A percentile compares a stretch with the other conserved stretches of the same genome.
Evolutionary conservation across 2,113 vertebrate genomes (phyloP).

Genomic region (Urocolius indicus): DNA sequence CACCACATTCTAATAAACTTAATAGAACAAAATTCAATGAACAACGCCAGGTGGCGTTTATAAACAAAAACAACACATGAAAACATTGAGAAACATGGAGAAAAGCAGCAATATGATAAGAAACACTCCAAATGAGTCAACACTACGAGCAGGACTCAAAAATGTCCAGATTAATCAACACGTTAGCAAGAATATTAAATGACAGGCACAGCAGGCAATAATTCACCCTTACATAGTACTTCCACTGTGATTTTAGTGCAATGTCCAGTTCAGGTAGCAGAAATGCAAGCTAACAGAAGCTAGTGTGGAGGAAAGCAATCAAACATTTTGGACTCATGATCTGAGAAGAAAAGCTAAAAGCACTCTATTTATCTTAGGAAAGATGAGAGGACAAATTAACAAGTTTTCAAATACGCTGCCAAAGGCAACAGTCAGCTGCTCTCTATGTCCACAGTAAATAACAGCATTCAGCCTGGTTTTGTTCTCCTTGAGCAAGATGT

Average conservation of each 20-base stretch:
- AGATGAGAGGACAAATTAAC: neutral
- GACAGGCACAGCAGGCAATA: neutral
- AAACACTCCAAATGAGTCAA: slow-evolving; percentile 8
- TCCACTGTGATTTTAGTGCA: neutral
- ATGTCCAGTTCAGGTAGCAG: neutral
- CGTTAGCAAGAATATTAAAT: neutral
- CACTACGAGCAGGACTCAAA: neutral
- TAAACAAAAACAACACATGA: neutral
- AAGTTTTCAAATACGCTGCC: neutral
- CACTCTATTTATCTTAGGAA: neutral
- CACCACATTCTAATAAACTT: neutral
- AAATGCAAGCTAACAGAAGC: neutral
- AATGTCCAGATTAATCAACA: neutral
- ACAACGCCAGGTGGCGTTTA: neutral
- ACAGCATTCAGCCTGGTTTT: neutral
- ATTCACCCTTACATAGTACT: neutral
- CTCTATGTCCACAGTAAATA: neutral
- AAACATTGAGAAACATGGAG: neutral
- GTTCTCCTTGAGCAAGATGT: neutral
- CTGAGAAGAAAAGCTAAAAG: neutral
- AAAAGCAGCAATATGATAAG: neutral
- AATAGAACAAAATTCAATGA: neutral
- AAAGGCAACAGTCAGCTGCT: neutral
- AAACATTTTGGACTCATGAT: neutral
- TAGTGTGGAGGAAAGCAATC: neutral